phyloP scores from a whole-genome alignment of 2,113 vertebrate genomes.

The Mola mola region DNA sequence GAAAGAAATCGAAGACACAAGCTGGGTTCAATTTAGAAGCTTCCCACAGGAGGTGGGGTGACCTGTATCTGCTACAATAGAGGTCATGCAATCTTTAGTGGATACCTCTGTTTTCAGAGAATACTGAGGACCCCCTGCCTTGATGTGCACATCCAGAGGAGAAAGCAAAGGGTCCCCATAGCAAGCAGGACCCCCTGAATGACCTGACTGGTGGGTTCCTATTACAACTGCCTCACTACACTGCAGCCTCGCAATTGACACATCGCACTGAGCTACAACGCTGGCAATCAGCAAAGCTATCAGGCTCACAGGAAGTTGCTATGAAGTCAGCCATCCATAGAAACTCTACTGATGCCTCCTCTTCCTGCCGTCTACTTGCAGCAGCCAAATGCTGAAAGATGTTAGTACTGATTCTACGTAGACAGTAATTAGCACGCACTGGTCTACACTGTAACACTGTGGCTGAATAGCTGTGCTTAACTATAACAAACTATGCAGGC shows the following conservation, averaged over 20 bases:
- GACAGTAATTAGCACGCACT: too few relatives aligned
- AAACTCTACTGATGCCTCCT: constrained; percentile 52
- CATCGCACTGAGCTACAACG: constrained; percentile 69
- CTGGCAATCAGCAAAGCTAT: constrained; percentile 75
- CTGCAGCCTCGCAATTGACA: constrained; percentile 62
- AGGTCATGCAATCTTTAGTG: constrained; percentile 82
- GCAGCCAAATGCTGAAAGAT: constrained; percentile 45
- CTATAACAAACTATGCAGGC: constrained; percentile 43
- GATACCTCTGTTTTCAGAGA: constrained; percentile 74
- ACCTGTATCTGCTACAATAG: constrained; percentile 82
- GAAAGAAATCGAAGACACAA: constrained; percentile 81
- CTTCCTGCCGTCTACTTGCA: constrained; percentile 38
- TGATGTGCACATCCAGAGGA: constrained; percentile 72
- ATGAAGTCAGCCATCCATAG: constrained; percentile 70
- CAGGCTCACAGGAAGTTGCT: constrained; percentile 69
- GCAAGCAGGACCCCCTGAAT: constrained; percentile 68
- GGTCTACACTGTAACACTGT: constrained; percentile 20
- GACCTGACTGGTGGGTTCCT: constrained; percentile 77
- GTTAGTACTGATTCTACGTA: too few relatives aligned
- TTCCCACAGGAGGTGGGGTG: constrained; percentile 82
- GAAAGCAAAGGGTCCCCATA: constrained; percentile 75
- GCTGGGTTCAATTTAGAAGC: constrained; percentile 84
- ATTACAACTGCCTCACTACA: constrained; percentile 74
- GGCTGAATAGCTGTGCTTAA: constrained; percentile 46
- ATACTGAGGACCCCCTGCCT: constrained; percentile 74